A percentile compares a stretch with the other conserved stretches of the same genome.
phyloP scores from a whole-genome alignment of 1,140 invertebrate species.

The Cepaea nemoralis region DNA sequence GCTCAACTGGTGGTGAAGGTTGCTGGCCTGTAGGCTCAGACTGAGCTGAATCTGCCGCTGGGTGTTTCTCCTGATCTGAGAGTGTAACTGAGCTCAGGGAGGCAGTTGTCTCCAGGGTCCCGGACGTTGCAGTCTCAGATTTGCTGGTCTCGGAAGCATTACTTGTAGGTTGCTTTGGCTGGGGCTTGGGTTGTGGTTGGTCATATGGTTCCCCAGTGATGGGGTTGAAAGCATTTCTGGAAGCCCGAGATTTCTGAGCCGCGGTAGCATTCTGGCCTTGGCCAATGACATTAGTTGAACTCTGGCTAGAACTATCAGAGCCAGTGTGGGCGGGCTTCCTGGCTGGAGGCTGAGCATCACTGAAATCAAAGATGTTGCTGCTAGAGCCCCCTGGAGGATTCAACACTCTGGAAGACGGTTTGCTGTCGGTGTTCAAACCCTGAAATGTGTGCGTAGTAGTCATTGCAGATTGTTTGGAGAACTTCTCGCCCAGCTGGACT shows the following conservation, averaged over 20 bases:
- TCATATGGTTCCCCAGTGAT: neutral
- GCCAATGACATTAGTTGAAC: neutral
- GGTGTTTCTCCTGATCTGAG: neutral
- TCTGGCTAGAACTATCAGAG: conserved; percentile 9
- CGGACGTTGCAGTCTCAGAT: neutral
- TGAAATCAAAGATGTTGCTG: neutral
- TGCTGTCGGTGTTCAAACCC: conserved; percentile 15
- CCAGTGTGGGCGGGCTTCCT: neutral
- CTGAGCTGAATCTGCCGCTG: neutral
- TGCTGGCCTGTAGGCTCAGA: neutral
- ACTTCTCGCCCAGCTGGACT: too few relatives aligned
- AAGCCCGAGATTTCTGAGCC: neutral
- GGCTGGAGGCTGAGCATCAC: neutral
- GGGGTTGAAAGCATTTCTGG: conserved; percentile 21
- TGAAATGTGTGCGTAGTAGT: conserved; percentile 26
- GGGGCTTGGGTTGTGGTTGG: neutral
- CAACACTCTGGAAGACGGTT: conserved; percentile 24
- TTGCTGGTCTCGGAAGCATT: neutral
- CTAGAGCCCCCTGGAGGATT: conserved; percentile 27
- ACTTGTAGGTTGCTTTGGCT: neutral
- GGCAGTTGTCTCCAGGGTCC: neutral
- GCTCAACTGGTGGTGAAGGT: too few relatives aligned
- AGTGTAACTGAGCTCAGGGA: neutral
- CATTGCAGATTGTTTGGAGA: too few relatives aligned
- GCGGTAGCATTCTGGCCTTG: neutral